These are phyloP conservation scores for Epinotia brunnichana DNA, from an alignment of 2,888 invertebrate genomes.

Conservation along the genomic window DNA sequence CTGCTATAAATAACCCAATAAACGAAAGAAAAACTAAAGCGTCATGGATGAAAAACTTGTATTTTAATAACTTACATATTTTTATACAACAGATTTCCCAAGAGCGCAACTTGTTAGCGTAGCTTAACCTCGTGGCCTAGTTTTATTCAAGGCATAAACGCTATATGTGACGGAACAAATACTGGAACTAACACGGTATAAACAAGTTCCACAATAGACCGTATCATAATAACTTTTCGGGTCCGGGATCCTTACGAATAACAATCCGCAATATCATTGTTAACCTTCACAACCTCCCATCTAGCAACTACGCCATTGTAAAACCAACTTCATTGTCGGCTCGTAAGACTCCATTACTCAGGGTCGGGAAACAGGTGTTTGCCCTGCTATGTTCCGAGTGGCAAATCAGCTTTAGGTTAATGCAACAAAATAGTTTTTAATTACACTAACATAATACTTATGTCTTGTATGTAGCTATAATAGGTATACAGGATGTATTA, in stretches of 20 bases:
- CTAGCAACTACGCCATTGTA: background rate
- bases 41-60: no score
- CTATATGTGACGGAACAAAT: conserved; percentile 25
- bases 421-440: background rate
- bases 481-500: no score
- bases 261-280: conserved; percentile 21
- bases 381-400: conserved; percentile 1
- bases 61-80: conserved; percentile 17
- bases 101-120: conserved; percentile 21
- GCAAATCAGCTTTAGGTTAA: conserved; percentile 21
- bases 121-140: conserved; percentile 22
- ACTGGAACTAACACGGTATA: conserved; percentile 34
- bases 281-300: conserved; percentile 12
- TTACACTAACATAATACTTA: background rate
- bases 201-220: conserved; percentile 36
- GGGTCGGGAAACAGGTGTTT: conserved; percentile 1
- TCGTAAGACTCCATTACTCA: background rate
- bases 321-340: background rate
- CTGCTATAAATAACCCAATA: no score
- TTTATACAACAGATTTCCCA: conserved; percentile 25
- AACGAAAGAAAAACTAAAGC: no score
- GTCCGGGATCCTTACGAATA: conserved; percentile 31
- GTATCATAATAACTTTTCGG: conserved; percentile 42
- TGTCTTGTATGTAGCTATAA: no score
- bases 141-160: conserved; percentile 37